phyloP scores from a whole-genome alignment of 2,113 vertebrate genomes.

The Haplochromis vanheusdeni region DNA sequence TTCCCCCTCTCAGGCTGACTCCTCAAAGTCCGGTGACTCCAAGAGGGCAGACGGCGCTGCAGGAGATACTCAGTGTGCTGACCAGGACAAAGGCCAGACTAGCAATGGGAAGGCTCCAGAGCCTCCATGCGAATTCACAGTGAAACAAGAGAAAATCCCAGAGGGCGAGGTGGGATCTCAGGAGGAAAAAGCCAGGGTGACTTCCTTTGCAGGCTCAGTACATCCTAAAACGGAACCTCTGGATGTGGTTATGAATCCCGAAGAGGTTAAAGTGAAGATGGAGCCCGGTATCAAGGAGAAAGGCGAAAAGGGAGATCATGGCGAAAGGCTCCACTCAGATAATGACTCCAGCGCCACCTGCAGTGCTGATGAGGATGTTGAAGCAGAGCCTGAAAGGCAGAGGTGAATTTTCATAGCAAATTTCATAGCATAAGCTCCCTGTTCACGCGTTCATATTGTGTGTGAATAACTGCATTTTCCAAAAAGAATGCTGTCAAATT shows the following conservation, averaged over 20 bases:
- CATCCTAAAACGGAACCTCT: constrained; percentile 82
- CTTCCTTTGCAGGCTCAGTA: constrained; percentile 67
- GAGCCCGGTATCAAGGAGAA: constrained; percentile 86
- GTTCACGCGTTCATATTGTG: neutral
- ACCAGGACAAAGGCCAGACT: constrained; percentile 52
- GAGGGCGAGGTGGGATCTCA: constrained; percentile 70
- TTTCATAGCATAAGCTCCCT: neutral
- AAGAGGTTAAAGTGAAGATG: constrained; percentile 80
- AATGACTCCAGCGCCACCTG: constrained; percentile 98
- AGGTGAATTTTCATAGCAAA: constrained; percentile 59
- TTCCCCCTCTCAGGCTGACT: constrained; percentile 87
- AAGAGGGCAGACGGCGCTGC: constrained; percentile 64
- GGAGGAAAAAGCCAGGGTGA: constrained; percentile 66
- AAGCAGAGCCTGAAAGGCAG: constrained; percentile 86
- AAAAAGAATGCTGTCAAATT: neutral
- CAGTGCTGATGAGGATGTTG: constrained; percentile 95
- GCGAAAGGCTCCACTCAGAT: constrained; percentile 78
- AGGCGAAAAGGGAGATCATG: constrained; percentile 72
- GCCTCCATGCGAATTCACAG: constrained; percentile 68
- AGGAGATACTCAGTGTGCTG: constrained; percentile 64
- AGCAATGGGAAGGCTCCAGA: constrained; percentile 70
- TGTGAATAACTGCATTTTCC: neutral
- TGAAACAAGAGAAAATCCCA: constrained; percentile 77
- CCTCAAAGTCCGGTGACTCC: constrained; percentile 78
- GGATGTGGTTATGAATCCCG: constrained; percentile 77